A percentile compares a stretch with the other conserved stretches of the same genome.
Conservation (phyloP, 1,140 invertebrate genomes). For the Panonychus citri region DNA sequence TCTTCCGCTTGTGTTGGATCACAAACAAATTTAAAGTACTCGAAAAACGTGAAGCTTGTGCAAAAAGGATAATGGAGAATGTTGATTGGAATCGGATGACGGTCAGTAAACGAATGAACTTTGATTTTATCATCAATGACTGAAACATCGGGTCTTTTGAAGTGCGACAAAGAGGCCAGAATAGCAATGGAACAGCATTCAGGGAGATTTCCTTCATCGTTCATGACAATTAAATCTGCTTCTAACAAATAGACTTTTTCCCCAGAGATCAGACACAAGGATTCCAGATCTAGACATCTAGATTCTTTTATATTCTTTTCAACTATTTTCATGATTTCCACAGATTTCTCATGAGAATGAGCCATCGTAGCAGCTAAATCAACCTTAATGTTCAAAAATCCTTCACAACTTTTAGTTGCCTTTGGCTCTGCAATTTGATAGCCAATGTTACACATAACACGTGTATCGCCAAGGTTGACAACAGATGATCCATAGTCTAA, state of each 20-base stretch:
- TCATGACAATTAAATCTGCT: conserved; percentile 66
- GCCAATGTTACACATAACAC: too few relatives aligned
- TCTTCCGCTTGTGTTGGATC: too few relatives aligned
- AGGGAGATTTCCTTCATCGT: conserved; percentile 89
- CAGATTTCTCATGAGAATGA: conserved; percentile 53
- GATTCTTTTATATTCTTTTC: conserved; percentile 66
- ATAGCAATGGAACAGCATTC: conserved; percentile 69
- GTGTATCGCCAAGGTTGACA: too few relatives aligned
- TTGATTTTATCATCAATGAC: conserved; percentile 52
- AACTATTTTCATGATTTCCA: conserved; percentile 54
- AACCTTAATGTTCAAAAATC: conserved; percentile 57
- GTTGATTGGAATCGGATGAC: conserved; percentile 58
- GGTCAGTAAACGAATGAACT: conserved; percentile 51
- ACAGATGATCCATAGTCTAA: conserved; percentile 13
- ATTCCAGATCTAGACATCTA: conserved; percentile 67
- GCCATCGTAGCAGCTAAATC: conserved; percentile 61
- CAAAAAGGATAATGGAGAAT: conserved; percentile 78
- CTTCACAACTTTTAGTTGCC: conserved; percentile 64
- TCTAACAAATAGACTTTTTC: conserved; percentile 32
- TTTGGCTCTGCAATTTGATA: too few relatives aligned
- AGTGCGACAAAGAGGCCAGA: conserved; percentile 56
- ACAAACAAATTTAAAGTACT: too few relatives aligned
- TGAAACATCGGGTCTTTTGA: conserved; percentile 58
- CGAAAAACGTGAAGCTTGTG: too few relatives aligned
- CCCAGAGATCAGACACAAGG: conserved; percentile 68